phyloP scores from a whole-genome alignment of 2,113 vertebrate species.

The Gadus macrocephalus region DNA sequence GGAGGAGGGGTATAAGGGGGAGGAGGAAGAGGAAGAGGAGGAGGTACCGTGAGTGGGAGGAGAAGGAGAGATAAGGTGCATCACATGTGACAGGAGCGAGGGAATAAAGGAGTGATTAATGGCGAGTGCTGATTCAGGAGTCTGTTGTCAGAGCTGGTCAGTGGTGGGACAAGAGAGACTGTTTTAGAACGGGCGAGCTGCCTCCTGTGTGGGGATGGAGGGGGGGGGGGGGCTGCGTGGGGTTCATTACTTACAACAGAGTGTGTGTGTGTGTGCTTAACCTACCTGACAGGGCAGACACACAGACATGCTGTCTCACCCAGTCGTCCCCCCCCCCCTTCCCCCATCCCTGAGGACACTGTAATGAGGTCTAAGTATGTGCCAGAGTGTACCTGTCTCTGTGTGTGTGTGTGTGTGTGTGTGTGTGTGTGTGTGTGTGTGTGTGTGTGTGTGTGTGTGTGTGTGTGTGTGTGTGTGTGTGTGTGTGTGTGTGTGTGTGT shows the following conservation, averaged over 20 bases:
- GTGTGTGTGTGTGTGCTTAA: not conserved
- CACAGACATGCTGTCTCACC: slow-evolving; percentile 22
- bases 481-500: slow-evolving; percentile 8
- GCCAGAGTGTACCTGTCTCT: slow-evolving; percentile 17
- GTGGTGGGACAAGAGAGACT: slow-evolving; percentile 27
- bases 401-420: too few species aligned
- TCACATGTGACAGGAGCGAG: slow-evolving; percentile 24
- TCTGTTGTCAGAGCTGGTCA: slow-evolving; percentile 47
- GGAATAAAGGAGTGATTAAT: slow-evolving; percentile 52
- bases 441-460: too few species aligned
- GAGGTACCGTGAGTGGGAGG: not conserved
- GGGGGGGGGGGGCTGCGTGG: not conserved
- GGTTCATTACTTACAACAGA: not conserved
- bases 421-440: too few species aligned
- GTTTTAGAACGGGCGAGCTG: slow-evolving; percentile 45
- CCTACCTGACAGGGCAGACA: not conserved
- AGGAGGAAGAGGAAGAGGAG: slow-evolving; percentile 10
- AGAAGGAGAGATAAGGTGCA: too few species aligned
- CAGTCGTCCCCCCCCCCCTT: not conserved
- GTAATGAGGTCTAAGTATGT: slow-evolving; percentile 22
- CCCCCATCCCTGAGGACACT: slow-evolving; percentile 13
- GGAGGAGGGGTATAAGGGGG: slow-evolving; percentile 10
- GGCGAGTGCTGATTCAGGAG: slow-evolving; percentile 65
- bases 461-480: too few species aligned
- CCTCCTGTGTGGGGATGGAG: slow-evolving; percentile 47